These are phyloP conservation scores for Clarias gariepinus DNA, from an alignment of 2,113 vertebrate species.

Conservation along the genomic window DNA sequence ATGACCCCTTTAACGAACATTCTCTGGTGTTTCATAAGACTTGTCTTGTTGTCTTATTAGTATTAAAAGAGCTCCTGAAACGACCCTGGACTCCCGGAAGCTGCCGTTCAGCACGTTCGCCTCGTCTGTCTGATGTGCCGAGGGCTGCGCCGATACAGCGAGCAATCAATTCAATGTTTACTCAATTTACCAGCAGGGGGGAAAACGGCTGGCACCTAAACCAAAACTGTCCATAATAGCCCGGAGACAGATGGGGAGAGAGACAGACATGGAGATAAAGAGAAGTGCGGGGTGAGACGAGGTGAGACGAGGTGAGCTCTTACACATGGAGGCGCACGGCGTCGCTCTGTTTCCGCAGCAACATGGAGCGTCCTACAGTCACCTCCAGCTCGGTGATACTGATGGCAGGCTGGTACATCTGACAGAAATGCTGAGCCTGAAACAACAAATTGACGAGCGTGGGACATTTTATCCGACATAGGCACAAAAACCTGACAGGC, in stretches of 20 bases:
- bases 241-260: neutral
- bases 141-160: slow-evolving; percentile 29
- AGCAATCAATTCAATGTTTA: slow-evolving; percentile 64
- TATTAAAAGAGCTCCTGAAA: slow-evolving; percentile 3
- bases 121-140: slow-evolving; percentile 49
- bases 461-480: neutral
- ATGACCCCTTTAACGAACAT: neutral
- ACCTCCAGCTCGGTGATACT: slow-evolving; percentile 79
- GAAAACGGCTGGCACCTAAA: slow-evolving; percentile 30
- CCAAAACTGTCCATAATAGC: neutral
- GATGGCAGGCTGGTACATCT: slow-evolving; percentile 90
- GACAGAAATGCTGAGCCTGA: slow-evolving; percentile 89
- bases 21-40: neutral
- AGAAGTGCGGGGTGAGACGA: slow-evolving; percentile 4
- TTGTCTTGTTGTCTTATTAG: neutral
- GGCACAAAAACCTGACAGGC: neutral
- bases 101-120: neutral
- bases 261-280: neutral
- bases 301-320: slow-evolving; percentile 37
- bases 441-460: neutral
- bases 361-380: slow-evolving; percentile 79
- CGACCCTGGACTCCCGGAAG: neutral
- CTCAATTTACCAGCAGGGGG: slow-evolving; percentile 60
- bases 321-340: slow-evolving; percentile 78
- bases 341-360: slow-evolving; percentile 78